Evolutionary conservation across 2,113 vertebrate species (phyloP).

Genomic region (Neolamprologus sp.): DNA sequence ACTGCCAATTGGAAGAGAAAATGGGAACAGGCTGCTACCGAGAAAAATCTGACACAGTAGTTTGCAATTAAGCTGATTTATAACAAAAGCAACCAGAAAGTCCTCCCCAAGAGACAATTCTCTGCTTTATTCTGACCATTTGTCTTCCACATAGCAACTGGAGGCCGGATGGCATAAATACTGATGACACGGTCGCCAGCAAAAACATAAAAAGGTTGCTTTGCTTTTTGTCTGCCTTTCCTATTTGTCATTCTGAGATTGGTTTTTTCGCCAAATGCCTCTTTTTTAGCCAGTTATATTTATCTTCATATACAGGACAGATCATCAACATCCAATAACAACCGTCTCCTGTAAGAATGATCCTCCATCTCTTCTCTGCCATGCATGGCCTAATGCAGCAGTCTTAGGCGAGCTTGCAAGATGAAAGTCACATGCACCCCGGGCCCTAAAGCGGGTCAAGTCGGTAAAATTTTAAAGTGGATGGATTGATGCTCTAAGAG

Average conservation of each 20-base stretch:
- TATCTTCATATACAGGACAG: neutral
- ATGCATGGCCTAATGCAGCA: neutral
- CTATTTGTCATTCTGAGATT: neutral
- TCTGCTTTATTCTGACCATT: neutral
- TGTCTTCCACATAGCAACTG: neutral
- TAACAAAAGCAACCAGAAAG: neutral
- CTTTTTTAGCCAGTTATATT: neutral
- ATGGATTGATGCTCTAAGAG: neutral
- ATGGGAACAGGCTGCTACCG: neutral
- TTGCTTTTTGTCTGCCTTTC: neutral
- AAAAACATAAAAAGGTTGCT: constrained; percentile 2
- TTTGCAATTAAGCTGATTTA: constrained; percentile 24
- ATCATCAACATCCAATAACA: neutral
- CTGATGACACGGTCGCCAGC: neutral
- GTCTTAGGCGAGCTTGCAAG: neutral
- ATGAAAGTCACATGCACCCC: neutral
- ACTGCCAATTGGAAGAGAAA: neutral
- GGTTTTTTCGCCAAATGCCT: neutral
- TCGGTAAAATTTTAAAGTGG: neutral
- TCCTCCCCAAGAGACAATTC: neutral
- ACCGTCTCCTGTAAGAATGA: neutral
- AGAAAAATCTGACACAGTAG: neutral
- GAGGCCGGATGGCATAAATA: neutral
- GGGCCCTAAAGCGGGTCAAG: neutral
- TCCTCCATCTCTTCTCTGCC: neutral